Evolutionary conservation across 2,797 vertebrate genomes (phyloP).

Genomic region (Lagocephalus sceleratus): DNA sequence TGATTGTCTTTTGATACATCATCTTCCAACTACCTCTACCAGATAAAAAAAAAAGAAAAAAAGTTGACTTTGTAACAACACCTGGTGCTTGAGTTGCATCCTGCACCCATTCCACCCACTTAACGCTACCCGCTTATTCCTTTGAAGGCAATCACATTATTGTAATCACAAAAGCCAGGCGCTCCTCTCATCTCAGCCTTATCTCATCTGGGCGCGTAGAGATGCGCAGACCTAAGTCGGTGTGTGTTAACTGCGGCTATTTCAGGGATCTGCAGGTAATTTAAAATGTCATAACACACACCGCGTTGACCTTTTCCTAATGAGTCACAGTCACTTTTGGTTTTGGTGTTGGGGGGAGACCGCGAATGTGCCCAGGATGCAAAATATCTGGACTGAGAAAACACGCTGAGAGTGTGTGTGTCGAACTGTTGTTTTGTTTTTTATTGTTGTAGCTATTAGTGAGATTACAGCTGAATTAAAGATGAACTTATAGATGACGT

Average conservation of each 20-base stretch:
- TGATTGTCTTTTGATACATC: no score
- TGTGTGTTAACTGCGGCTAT: constrained; percentile 12
- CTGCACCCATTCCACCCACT: constrained; percentile 44
- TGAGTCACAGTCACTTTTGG: neutral
- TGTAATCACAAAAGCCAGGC: constrained; percentile 44
- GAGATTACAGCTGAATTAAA: neutral
- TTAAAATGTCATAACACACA: constrained; percentile 7
- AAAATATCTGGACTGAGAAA: no score
- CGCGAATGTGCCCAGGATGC: no score
- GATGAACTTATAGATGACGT: neutral
- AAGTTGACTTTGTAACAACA: no score
- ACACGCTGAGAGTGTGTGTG: neutral
- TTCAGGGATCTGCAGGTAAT: constrained; percentile 15
- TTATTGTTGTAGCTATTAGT: neutral
- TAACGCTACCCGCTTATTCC: constrained; percentile 43
- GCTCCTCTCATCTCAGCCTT: constrained; percentile 30
- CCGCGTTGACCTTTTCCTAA: constrained; percentile 3
- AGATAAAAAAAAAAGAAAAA: no score
- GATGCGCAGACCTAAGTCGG: neutral
- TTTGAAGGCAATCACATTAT: constrained; percentile 45
- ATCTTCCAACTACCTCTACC: no score
- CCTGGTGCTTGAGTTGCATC: constrained; percentile 30
- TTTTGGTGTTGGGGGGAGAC: neutral
- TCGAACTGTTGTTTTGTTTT: neutral
- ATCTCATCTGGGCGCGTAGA: constrained; percentile 30